phyloP scores from a whole-genome alignment of 2,797 vertebrate genomes.

The Chromis chromis region DNA sequence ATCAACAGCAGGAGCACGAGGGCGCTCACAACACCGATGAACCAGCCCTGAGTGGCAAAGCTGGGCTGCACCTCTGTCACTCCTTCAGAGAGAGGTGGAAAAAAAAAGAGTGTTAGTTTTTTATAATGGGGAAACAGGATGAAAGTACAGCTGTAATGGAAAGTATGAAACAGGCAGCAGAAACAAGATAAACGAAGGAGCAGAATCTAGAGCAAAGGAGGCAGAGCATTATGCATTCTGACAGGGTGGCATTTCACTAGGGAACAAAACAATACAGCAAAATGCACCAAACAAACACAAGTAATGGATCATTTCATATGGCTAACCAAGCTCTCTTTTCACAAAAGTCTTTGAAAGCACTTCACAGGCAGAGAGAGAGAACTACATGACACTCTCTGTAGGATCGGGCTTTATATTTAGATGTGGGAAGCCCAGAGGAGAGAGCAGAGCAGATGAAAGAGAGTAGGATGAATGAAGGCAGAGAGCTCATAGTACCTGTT shows the following conservation, averaged over 20 bases:
- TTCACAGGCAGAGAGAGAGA: slow-evolving; percentile 57
- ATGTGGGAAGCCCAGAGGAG: slow-evolving; percentile 65
- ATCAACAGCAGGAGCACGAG: slow-evolving; percentile 88
- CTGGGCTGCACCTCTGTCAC: slow-evolving; percentile 65
- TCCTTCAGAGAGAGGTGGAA: slow-evolving; percentile 54
- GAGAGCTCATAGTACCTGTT: slow-evolving; percentile 76
- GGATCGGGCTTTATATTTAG: slow-evolving; percentile 68
- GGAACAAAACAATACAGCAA: slow-evolving; percentile 50
- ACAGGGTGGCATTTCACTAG: slow-evolving; percentile 46
- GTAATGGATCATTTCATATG: slow-evolving; percentile 71
- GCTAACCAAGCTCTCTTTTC: slow-evolving; percentile 62
- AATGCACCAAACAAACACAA: slow-evolving; percentile 64
- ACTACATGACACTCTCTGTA: slow-evolving; percentile 47
- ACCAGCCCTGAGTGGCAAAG: slow-evolving; percentile 92
- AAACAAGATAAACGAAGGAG: slow-evolving; percentile 33
- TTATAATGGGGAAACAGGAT: background rate
- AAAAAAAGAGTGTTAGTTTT: slow-evolving; percentile 10
- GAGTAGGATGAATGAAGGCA: slow-evolving; percentile 50
- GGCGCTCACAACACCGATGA: slow-evolving; percentile 91
- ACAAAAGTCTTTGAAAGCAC: slow-evolving; percentile 67
- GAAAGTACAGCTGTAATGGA: slow-evolving; percentile 4
- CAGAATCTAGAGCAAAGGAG: slow-evolving; percentile 49
- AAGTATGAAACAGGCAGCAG: slow-evolving; percentile 12
- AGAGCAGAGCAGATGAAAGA: slow-evolving; percentile 56
- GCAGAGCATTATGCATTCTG: slow-evolving; percentile 44